Evolutionary conservation across 2,797 vertebrate genomes (phyloP).

Genomic region (Clarias pachynema): DNA sequence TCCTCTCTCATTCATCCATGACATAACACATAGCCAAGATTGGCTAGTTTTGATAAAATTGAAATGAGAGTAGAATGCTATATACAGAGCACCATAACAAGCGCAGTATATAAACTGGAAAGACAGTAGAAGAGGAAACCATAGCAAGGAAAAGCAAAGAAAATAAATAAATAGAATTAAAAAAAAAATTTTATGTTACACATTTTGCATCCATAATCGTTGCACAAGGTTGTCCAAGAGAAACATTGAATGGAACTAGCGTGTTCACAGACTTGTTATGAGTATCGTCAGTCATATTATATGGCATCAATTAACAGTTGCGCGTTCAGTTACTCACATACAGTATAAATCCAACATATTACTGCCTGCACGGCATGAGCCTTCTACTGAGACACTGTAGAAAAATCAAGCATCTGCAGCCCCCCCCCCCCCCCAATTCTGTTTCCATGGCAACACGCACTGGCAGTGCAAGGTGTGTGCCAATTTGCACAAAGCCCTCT

Average conservation of each 20-base stretch:
- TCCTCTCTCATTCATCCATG: not conserved
- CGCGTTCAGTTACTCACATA: not conserved
- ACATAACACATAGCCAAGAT: not conserved
- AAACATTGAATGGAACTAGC: not conserved
- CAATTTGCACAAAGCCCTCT: slow-evolving; percentile 48
- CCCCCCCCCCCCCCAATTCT: not conserved
- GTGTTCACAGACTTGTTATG: not conserved
- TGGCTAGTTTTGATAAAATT: not conserved
- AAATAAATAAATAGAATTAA: not conserved
- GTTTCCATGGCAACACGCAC: slow-evolving; percentile 45
- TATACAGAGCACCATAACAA: not conserved
- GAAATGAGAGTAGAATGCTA: not conserved
- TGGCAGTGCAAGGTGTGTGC: slow-evolving; percentile 54
- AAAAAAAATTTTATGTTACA: not conserved
- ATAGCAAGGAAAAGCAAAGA: not conserved
- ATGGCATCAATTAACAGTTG: not conserved
- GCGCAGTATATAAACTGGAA: not conserved
- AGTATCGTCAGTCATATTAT: not conserved
- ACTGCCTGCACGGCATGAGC: not conserved
- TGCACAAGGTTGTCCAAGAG: not conserved
- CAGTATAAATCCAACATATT: not conserved
- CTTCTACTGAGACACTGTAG: not conserved
- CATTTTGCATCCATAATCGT: not conserved
- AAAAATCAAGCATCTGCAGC: not conserved
- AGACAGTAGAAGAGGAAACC: not conserved